Evolutionary conservation across 1,140 invertebrate species (phyloP), one percentile per base, ranked within the genome.

Genomic region (Lanistes nyassanus): DNA sequence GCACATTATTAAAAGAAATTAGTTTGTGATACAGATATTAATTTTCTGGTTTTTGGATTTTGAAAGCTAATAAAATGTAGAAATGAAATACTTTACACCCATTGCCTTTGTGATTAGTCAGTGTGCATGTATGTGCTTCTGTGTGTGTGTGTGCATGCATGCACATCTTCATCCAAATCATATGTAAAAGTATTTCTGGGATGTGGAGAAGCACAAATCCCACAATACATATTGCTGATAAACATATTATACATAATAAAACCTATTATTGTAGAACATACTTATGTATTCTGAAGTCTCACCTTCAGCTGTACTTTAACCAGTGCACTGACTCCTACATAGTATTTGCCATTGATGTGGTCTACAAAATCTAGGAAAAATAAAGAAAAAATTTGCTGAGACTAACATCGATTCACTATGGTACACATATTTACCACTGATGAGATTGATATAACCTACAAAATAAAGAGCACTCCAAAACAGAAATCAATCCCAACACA

Each of bases 191-290:
- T n/a, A n/a, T n/a, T n/a, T n/a, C n/a, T n/a, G n/a, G n/a, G n/a
- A n/a, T n/a, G n/a, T n/a, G n/a, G n/a, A n/a, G n/a, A n/a, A n/a
- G n/a, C n/a, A n/a, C n/a, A n/a, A n/a, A n/a, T n/a, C n/a, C n/a
- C n/a, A n/a, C n/a, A n/a, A n/a, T n/a, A n/a, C 86, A 80, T 90
- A 89, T 80, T 90, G 89, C 84, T 90, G 89, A 64, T 84, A 90
- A 37, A 87, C 82, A 71, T 89, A 89, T 84, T 90, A 89, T 85
- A 86, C 29, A 11, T 75, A 56, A 62, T 26, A 65, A 42, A 58
- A 21, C n/a, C 60, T 29, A 62, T 6, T 66, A 31, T 66, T 29
- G 16, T 66, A 55, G 2, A 67, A 67, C 51, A 26, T 47, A 51
- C n/a, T 47, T 66, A n/a, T 39, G 16, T 26, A n/a, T 34, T 51